A percentile compares a stretch with the other conserved stretches of the same genome.
Conservation (phyloP, 2,888 invertebrate species). For the Yponomeuta plumbellus region DNA sequence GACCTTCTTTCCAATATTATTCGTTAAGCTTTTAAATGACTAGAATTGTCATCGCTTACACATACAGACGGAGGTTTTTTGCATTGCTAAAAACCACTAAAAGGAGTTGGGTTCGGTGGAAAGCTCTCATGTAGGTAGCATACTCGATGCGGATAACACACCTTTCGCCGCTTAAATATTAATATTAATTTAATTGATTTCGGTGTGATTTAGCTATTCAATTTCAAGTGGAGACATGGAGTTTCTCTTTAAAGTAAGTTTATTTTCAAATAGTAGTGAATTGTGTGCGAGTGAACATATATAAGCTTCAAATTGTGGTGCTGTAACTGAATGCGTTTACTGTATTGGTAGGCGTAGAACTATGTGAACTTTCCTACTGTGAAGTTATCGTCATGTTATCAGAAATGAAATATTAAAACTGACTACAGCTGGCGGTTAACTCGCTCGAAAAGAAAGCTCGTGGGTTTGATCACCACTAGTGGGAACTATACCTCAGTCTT, state of each 20-base stretch:
- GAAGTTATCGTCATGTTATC: background rate
- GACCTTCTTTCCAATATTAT: background rate
- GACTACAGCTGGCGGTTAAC: background rate
- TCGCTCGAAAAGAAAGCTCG: too few species aligned
- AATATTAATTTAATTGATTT: background rate
- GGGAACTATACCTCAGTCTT: too few species aligned
- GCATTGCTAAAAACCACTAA: slow-evolving; percentile 43
- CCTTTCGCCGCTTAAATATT: slow-evolving; percentile 19
- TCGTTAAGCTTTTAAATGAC: background rate
- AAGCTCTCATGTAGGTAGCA: slow-evolving; percentile 38
- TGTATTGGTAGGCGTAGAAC: background rate
- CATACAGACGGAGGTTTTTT: background rate
- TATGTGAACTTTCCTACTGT: too few species aligned
- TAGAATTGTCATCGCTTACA: background rate
- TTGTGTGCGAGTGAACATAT: background rate
- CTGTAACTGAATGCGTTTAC: background rate
- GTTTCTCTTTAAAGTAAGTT: background rate
- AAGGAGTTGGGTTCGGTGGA: slow-evolving; percentile 51
- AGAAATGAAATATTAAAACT: background rate
- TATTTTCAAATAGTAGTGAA: background rate
- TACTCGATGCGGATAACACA: slow-evolving; percentile 31
- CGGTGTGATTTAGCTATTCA: background rate
- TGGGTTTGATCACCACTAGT: too few species aligned
- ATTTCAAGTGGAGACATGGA: background rate
- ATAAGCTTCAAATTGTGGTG: background rate